Evolutionary conservation across 2,113 vertebrate species (phyloP).

Genomic region (Morone chrysops): DNA sequence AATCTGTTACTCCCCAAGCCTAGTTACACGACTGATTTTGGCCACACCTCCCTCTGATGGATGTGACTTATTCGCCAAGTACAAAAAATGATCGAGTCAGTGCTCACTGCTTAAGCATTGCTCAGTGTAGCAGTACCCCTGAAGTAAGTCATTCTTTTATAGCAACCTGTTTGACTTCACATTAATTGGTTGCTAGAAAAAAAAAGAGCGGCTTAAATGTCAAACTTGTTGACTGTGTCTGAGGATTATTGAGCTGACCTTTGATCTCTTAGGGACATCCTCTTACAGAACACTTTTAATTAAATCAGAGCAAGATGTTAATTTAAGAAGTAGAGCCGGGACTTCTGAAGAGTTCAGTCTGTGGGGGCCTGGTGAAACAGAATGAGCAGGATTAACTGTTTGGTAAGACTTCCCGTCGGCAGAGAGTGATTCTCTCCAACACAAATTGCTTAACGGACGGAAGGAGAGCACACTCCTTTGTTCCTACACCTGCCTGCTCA

Average conservation of each 20-base stretch:
- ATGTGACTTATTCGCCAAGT: not conserved
- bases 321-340: conserved; percentile 53
- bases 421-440: not conserved
- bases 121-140: not conserved
- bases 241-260: conserved; percentile 71
- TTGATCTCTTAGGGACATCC: conserved; percentile 61
- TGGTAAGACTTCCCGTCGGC: not conserved
- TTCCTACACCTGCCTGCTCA: not conserved
- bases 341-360: conserved; percentile 31
- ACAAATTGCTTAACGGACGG: not conserved
- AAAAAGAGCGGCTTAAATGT: conserved; percentile 31
- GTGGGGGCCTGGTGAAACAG: conserved; percentile 22
- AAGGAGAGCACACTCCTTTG: not conserved
- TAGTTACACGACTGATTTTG: not conserved
- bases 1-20: no score
- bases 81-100: not conserved
- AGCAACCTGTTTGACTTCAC: conserved; percentile 50
- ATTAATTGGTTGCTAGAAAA: conserved; percentile 41
- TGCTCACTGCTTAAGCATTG: not conserved
- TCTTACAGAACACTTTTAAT: conserved; percentile 64
- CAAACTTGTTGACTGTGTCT: conserved; percentile 71
- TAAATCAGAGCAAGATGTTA: conserved; percentile 62
- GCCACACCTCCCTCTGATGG: not conserved
- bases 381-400: conserved; percentile 16
- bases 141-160: not conserved